Conservation (phyloP, 2,888 invertebrate genomes). For the Mesochorus sp. region DNA sequence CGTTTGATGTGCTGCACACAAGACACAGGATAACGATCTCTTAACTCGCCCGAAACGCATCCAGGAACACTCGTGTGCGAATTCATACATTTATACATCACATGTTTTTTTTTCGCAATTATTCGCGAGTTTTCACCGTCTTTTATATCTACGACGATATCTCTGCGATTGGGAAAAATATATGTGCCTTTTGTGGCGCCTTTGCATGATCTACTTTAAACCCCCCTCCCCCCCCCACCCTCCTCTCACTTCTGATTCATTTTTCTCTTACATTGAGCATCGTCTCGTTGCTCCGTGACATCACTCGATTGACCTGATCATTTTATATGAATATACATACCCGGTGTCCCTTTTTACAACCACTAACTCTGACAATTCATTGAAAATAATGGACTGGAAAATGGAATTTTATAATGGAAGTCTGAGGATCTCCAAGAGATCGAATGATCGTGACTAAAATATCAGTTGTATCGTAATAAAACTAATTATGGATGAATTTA, state of each 20-base stretch:
- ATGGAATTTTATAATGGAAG: no score
- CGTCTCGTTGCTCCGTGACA: conserved; percentile 55
- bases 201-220: background rate
- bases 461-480: no score
- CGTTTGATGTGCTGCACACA: conserved; percentile 6
- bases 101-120: conserved; percentile 44
- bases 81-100: conserved; percentile 54
- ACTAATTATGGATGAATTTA: no score
- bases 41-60: conserved; percentile 29
- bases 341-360: no score
- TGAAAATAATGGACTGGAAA: no score
- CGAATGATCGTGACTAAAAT: no score
- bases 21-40: conserved; percentile 41
- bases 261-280: conserved; percentile 26
- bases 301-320: conserved; percentile 59
- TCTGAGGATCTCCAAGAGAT: no score
- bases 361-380: no score
- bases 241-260: background rate
- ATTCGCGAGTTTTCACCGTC: conserved; percentile 1
- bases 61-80: conserved; percentile 2
- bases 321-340: conserved; percentile 34
- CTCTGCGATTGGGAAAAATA: background rate
- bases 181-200: conserved; percentile 28
- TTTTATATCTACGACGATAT: background rate
- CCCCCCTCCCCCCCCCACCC: no score